Base-by-base conservation (phyloP, 2,888 invertebrate species). In the Keiferia lycopersicella region DNA sequence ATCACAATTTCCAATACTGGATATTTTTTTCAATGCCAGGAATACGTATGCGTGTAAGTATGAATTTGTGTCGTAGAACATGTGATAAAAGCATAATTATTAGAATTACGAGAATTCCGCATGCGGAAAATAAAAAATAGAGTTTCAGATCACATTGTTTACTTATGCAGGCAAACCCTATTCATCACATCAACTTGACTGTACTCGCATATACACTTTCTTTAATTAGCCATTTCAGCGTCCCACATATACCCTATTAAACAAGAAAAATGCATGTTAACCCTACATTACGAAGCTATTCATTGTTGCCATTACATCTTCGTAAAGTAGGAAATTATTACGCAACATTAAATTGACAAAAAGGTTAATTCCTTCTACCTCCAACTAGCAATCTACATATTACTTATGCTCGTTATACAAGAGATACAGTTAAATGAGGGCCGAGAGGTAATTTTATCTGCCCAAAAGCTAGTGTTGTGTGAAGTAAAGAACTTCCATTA, bases 391-490 rank as follows among this genome's bases (percentile, higher is more conserved):
- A 56, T 34, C 56, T 56, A 34, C 56, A 16, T 56, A 56, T 34
- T 56, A 56, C 56, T 56, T 56, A 56, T 34, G 34, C 56, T 12
- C 6, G 56, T 56, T 56, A 56, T 30, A 56, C 56, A 56, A 56
- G 56, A 56, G 26, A n/a, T 56, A 56, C 56, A 56, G 56, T 56
- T 56, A 56, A 34, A 34, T 34, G 34, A 6, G 26, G n/a, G n/a
- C n/a, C n/a, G n/a, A n/a, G 30, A 26, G 56, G 56, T 56, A 56
- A 56, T 56, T 34, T 34, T 2, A 56, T 56, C 30, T 16, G 11
- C 18, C 30, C n/a, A 51, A 4, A 14, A 34, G 16, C 34, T 56
- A 56, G n/a, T 34, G 14, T 34, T 26, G 16, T 56, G 7, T 50
- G 6, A 14, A 8, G 1, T 16, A 4, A 53, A 14, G 53, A 26